phyloP scores from a whole-genome alignment of 2,888 invertebrate genomes.

The Nomada hirtipes region DNA sequence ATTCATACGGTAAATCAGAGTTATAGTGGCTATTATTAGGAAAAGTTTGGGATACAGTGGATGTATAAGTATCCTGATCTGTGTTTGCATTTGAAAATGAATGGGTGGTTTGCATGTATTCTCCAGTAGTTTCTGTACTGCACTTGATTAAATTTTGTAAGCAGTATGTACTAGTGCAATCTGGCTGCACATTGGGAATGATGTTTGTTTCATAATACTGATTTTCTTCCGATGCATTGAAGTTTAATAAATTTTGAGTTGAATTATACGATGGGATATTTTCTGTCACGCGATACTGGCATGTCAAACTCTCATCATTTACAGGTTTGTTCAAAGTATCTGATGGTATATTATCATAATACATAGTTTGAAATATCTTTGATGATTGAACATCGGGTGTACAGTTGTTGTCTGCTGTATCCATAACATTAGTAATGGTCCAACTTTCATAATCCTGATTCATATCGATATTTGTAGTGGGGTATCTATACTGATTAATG shows the following conservation, averaged over 20 bases:
- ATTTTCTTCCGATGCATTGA: slow-evolving; percentile 47
- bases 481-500: slow-evolving; percentile 64
- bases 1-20: slow-evolving; percentile 50
- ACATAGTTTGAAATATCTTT: slow-evolving; percentile 64
- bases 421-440: slow-evolving; percentile 70
- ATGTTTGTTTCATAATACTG: slow-evolving; percentile 61
- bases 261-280: slow-evolving; percentile 41
- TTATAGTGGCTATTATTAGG: slow-evolving; percentile 50
- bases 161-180: slow-evolving; percentile 62
- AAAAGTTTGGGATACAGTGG: slow-evolving; percentile 50
- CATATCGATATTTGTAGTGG: slow-evolving; percentile 62
- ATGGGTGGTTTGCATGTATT: slow-evolving; percentile 57
- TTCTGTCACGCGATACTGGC: slow-evolving; percentile 57
- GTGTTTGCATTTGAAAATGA: slow-evolving; percentile 35
- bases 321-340: slow-evolving; percentile 29
- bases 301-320: slow-evolving; percentile 45
- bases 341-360: slow-evolving; percentile 62
- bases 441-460: slow-evolving; percentile 77
- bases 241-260: slow-evolving; percentile 54
- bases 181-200: slow-evolving; percentile 46
- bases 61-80: slow-evolving; percentile 47
- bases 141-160: slow-evolving; percentile 67
- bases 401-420: slow-evolving; percentile 27
- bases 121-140: slow-evolving; percentile 43
- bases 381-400: slow-evolving; percentile 56